A percentile compares a stretch with the other conserved stretches of the same genome.
Conservation (phyloP, 2,888 invertebrate genomes). For the Thelaira solivaga region DNA sequence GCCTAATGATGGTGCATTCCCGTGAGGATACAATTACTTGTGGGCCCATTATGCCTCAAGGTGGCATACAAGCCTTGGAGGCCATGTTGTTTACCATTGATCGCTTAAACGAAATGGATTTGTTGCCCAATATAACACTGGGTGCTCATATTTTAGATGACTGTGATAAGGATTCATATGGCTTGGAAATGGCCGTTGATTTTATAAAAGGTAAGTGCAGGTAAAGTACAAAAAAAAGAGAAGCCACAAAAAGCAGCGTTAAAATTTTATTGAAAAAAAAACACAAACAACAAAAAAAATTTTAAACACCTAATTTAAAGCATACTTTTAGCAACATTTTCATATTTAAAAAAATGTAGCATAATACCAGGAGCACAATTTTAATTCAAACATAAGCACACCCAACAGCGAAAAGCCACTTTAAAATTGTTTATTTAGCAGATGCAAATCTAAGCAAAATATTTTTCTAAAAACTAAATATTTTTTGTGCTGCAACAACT, state of each 20-base stretch:
- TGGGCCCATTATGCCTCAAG: conserved; percentile 93
- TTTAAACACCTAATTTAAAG: too few relatives aligned
- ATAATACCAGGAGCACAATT: too few relatives aligned
- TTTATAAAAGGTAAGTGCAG: conserved; percentile 92
- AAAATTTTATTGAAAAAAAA: background rate
- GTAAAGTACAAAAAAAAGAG: too few relatives aligned
- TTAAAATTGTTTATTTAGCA: too few relatives aligned
- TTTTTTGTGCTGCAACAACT: too few relatives aligned
- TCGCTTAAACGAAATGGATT: conserved; percentile 80
- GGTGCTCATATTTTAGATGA: conserved; percentile 93
- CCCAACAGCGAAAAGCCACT: too few relatives aligned
- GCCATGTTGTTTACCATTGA: conserved; percentile 93
- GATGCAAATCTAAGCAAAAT: too few relatives aligned
- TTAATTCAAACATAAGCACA: too few relatives aligned
- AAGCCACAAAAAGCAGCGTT: background rate
- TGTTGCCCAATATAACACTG: conserved; percentile 84
- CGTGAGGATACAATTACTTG: conserved; percentile 88
- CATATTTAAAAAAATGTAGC: too few relatives aligned
- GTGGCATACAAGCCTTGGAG: conserved; percentile 89
- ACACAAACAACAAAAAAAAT: background rate
- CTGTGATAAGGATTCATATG: conserved; percentile 94
- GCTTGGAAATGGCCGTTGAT: conserved; percentile 93
- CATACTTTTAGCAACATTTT: too few relatives aligned
- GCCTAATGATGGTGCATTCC: conserved; percentile 95
- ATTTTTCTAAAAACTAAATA: too few relatives aligned